Conservation (phyloP, 2,113 vertebrate species). For the Gavia stellata region DNA sequence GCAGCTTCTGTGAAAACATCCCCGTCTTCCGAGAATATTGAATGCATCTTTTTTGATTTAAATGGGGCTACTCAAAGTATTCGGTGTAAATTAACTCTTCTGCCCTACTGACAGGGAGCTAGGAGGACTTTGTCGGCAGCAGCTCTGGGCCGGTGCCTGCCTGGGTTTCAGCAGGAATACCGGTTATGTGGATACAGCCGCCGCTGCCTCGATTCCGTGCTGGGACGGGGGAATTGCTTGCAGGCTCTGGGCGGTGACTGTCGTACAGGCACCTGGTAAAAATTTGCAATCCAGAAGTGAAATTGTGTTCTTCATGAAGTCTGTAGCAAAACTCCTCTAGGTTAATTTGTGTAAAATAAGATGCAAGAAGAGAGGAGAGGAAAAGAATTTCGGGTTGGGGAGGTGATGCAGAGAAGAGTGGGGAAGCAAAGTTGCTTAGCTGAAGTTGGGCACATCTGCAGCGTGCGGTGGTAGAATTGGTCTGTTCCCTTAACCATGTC, state of each 20-base stretch:
- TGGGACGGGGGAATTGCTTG: not conserved
- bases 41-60: not conserved
- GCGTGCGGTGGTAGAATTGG: not conserved
- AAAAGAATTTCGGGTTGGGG: fast-evolving
- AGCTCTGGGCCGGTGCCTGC: not conserved
- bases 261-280: not conserved
- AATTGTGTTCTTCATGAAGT: not conserved
- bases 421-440: not conserved
- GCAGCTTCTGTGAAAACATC: not conserved
- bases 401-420: not conserved
- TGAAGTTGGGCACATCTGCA: not conserved
- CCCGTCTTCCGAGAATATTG: fast-evolving
- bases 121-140: not conserved
- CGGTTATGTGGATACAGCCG: not conserved
- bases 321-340: not conserved
- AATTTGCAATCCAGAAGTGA: not conserved
- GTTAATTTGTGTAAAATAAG: not conserved
- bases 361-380: not conserved
- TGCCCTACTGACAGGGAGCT: not conserved
- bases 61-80: not conserved
- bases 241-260: not conserved
- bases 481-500: not conserved
- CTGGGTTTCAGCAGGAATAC: not conserved
- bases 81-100: not conserved
- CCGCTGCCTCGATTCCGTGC: fast-evolving